Evolutionary conservation across 2,797 vertebrate species (phyloP).

Genomic region (Syndactyla subalaris): DNA sequence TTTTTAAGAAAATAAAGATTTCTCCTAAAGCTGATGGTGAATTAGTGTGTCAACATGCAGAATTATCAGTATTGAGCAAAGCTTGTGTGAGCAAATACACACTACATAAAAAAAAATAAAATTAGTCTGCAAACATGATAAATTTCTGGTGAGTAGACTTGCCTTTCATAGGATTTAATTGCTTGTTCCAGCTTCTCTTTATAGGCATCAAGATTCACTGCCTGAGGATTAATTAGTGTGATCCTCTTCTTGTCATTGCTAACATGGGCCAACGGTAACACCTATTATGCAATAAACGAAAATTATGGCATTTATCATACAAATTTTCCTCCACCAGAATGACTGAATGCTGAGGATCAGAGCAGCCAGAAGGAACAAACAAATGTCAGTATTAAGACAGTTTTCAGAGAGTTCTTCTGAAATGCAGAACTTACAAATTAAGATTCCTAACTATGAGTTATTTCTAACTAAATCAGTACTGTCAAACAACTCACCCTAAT

Average conservation of each 20-base stretch:
- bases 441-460: background rate
- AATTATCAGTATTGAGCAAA: background rate
- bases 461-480: background rate
- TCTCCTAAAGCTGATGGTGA: background rate
- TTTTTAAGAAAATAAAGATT: background rate
- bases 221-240: conserved; percentile 79
- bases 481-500: background rate
- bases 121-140: background rate
- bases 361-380: background rate
- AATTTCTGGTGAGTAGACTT: conserved; percentile 49
- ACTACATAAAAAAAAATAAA: background rate
- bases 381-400: background rate
- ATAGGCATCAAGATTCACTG: conserved; percentile 79
- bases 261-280: conserved; percentile 71
- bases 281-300: conserved; percentile 55
- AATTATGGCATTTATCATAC: background rate
- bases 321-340: background rate
- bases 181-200: conserved; percentile 77
- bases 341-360: background rate
- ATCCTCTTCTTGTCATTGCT: conserved; percentile 63
- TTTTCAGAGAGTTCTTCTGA: background rate
- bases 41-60: background rate
- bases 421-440: background rate
- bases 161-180: conserved; percentile 80
- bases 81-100: background rate